Conservation (phyloP, 2,113 vertebrate species). For the Hippocampus barbouri region DNA sequence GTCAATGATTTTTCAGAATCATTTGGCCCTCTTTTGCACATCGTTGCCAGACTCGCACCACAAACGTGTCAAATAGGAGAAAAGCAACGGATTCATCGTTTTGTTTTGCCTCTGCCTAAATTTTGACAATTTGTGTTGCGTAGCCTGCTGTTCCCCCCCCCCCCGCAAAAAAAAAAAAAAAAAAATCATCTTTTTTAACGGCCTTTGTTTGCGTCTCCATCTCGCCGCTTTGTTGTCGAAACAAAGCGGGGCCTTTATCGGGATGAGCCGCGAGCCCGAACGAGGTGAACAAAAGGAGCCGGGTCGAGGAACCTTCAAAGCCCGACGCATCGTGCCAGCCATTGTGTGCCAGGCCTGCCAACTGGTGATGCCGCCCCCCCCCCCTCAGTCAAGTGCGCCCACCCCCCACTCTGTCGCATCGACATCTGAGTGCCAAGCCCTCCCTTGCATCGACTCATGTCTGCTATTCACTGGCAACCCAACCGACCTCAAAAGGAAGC, state of each 20-base stretch:
- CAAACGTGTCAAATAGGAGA: too few species aligned
- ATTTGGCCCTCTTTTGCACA: too few species aligned
- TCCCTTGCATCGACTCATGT: conserved; percentile 8
- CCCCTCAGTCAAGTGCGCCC: conserved; percentile 15
- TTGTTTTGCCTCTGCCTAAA: too few species aligned
- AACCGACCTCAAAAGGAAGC: conserved; percentile 39
- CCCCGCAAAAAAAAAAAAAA: too few species aligned
- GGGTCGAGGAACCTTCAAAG: conserved; percentile 63
- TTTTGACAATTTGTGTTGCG: background rate
- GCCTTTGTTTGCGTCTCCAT: conserved; percentile 44
- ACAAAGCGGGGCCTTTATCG: conserved; percentile 72
- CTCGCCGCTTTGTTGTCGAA: conserved; percentile 73
- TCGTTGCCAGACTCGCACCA: too few species aligned
- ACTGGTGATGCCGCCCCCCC: conserved; percentile 55
- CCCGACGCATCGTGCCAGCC: conserved; percentile 65
- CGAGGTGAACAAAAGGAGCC: conserved; percentile 69
- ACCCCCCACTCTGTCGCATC: conserved; percentile 2
- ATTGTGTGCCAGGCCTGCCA: conserved; percentile 69
- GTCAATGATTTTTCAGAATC: too few species aligned
- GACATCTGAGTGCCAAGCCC: conserved; percentile 5
- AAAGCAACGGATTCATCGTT: too few species aligned
- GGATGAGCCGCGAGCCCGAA: conserved; percentile 70
- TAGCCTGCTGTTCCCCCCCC: background rate
- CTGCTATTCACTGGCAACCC: conserved; percentile 45
- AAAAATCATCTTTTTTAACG: too few species aligned